These are phyloP conservation scores for Pantherophis vulpinus DNA, from an alignment of 2,797 vertebrate genomes.

Conservation along the genomic window DNA sequence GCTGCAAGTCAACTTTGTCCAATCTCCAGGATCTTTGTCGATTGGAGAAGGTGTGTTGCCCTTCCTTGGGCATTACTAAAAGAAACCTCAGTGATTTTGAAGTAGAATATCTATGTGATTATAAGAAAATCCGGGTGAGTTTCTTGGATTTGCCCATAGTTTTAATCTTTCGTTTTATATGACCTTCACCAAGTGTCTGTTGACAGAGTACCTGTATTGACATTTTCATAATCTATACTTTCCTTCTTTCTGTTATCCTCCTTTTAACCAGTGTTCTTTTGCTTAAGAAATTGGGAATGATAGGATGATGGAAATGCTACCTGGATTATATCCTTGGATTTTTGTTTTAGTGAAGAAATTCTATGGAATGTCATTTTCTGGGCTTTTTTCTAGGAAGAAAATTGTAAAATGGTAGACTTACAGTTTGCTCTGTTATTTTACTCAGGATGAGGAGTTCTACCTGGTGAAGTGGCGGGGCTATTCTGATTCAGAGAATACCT, in stretches of 20 bases:
- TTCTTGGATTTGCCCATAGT: background rate
- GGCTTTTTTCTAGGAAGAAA: background rate
- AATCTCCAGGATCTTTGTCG: constrained; percentile 80
- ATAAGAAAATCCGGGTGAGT: constrained; percentile 75
- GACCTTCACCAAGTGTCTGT: background rate
- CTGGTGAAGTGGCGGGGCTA: constrained; percentile 89
- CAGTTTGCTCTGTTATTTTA: background rate
- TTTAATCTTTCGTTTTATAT: background rate
- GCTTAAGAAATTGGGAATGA: background rate
- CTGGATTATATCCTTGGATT: background rate
- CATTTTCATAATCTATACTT: background rate
- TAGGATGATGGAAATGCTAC: background rate
- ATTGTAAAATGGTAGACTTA: background rate
- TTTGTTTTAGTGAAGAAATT: background rate
- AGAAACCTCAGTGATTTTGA: constrained; percentile 82
- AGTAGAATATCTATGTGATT: constrained; percentile 89
- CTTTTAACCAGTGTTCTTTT: background rate
- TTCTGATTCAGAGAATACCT: constrained; percentile 77
- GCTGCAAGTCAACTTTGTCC: constrained; percentile 76
- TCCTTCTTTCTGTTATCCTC: background rate
- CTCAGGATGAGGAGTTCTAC: constrained; percentile 82
- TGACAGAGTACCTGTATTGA: background rate
- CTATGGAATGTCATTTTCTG: background rate
- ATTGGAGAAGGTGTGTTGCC: constrained; percentile 73
- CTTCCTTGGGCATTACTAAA: constrained; percentile 75